Evolutionary conservation across 2,797 vertebrate genomes (phyloP), one percentile per base, ranked within the genome.

Genomic region (Danionella dracula): DNA sequence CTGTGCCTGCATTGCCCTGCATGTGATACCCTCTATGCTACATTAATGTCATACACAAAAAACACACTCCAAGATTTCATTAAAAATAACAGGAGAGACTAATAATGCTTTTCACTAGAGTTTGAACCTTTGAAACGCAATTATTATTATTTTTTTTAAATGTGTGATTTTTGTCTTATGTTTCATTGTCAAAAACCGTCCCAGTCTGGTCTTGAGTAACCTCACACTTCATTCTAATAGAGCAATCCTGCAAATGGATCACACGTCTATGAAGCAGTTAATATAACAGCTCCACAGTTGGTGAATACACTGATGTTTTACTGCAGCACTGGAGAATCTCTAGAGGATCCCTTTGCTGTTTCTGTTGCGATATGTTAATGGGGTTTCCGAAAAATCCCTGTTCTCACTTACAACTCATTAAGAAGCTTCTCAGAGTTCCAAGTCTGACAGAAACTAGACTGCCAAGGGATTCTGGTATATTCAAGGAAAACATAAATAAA

Each of bases 361-460:
- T 29, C 19, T 45, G n/a, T 42, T 13, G 12, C 21, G 51, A 50
- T 54, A 35, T 72, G 50, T 42, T 51, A 68, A 72, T 67, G 16
- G 32, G 11, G 29, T 29, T 46, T 55, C 49, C 7, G 29, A 32
- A 53, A 16, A 56, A 32, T 37, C 46, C 21, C 23, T 0, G 8
- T 63, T 66, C 29, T 5, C 29, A 55, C 48, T 61, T 11, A 12
- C 11, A 15, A 58, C 46, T 68, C 65, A 53, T 62, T 65, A 46
- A 38, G 29, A 40, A 44, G 13, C 55, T 54, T 53, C 49, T 57
- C 15, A 38, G 48, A 65, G 49, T 55, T 10, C 7, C 55, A 56
- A 6, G 27, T 37, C 35, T 35, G 46, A 55, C 45, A 44, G 42
- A 56, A 61, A 51, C 32, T 44, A 17, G 12, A 50, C 31, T 9